Evolutionary conservation across 2,888 invertebrate species (phyloP).

Genomic region (Drosophila nr. perissopoda): DNA sequence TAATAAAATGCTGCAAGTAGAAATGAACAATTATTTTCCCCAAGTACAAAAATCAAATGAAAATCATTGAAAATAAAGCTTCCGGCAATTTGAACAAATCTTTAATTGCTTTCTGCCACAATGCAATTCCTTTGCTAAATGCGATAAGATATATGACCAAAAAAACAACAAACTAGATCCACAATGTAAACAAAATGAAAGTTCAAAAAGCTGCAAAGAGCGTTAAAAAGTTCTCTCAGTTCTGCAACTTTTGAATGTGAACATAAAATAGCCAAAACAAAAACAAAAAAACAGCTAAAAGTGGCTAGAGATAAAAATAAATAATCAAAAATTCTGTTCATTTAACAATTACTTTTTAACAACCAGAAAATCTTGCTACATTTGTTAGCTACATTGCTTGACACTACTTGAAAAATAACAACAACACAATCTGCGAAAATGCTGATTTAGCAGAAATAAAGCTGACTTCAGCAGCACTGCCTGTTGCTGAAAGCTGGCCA

Average conservation of each 20-base stretch:
- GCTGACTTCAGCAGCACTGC: slow-evolving; percentile 20
- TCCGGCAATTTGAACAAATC: slow-evolving; percentile 27
- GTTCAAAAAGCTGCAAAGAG: slow-evolving; percentile 13
- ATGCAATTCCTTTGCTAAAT: slow-evolving; percentile 21
- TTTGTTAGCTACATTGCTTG: background rate
- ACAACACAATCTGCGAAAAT: background rate
- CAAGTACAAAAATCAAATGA: slow-evolving; percentile 11
- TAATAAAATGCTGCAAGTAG: slow-evolving; percentile 69
- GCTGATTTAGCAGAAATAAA: slow-evolving; percentile 4
- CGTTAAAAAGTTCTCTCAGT: slow-evolving; percentile 18
- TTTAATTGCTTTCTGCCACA: slow-evolving; percentile 15
- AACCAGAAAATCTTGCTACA: background rate
- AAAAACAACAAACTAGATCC: slow-evolving; percentile 22
- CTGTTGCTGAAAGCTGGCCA: slow-evolving; percentile 32
- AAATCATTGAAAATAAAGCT: slow-evolving; percentile 12
- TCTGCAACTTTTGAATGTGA: slow-evolving; percentile 1
- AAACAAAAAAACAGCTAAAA: slow-evolving; percentile 2
- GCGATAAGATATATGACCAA: slow-evolving; percentile 50
- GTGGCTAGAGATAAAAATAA: background rate
- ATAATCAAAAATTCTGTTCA: background rate
- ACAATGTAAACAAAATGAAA: slow-evolving; percentile 54
- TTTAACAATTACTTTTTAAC: background rate
- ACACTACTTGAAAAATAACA: background rate
- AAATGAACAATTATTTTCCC: background rate
- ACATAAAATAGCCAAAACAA: background rate